Evolutionary conservation across 2,797 vertebrate species (phyloP).

Genomic region (Melanotaenia boesemani): DNA sequence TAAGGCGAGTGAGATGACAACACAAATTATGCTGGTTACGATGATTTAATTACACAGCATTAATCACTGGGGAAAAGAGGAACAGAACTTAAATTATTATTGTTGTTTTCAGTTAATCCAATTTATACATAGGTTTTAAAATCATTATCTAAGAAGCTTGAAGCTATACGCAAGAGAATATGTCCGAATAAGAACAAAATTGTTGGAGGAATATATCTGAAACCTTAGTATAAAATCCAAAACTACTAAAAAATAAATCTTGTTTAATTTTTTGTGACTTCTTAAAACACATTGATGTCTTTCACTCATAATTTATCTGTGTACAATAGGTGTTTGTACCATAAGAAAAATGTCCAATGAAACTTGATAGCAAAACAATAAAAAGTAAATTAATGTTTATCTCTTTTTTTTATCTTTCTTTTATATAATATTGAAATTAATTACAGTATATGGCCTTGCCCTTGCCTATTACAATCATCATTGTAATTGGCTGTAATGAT

Average conservation of each 20-base stretch:
- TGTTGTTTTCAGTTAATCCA: conserved; percentile 26
- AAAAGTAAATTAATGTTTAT: neutral
- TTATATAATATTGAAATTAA: neutral
- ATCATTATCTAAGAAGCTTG: too few relatives aligned
- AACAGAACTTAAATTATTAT: conserved; percentile 52
- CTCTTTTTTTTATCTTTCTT: neutral
- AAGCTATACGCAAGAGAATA: too few relatives aligned
- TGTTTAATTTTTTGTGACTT: conserved; percentile 17
- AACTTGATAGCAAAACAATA: neutral
- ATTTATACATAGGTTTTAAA: too few relatives aligned
- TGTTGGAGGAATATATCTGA: too few relatives aligned
- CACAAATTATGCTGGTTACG: conserved; percentile 45
- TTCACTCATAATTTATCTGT: neutral
- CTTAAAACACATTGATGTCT: neutral
- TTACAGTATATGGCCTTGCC: neutral
- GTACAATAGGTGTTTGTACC: neutral
- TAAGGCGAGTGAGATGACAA: conserved; percentile 58
- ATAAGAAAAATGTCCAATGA: too few relatives aligned
- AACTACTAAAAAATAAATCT: conserved; percentile 4
- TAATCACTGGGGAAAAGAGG: conserved; percentile 64
- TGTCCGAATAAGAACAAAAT: too few relatives aligned
- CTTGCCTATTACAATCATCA: neutral
- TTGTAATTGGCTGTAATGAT: neutral
- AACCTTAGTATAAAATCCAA: conserved; percentile 36
- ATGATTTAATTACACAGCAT: conserved; percentile 50